phyloP scores from a whole-genome alignment of 2,888 invertebrate genomes.

The Alcis repandata region DNA sequence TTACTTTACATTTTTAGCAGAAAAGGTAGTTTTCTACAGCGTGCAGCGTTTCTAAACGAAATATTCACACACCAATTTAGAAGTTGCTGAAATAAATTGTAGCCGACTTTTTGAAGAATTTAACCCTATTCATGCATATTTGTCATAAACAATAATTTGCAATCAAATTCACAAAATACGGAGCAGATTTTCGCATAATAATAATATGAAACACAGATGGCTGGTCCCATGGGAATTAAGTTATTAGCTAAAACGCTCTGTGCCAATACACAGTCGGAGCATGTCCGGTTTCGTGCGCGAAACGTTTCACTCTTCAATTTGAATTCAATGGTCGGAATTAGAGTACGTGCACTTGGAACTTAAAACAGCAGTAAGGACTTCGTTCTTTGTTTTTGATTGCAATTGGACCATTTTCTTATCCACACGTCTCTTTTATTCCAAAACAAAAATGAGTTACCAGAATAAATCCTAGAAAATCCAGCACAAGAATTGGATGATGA shows the following conservation, averaged over 20 bases:
- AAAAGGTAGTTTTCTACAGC: too few relatives aligned
- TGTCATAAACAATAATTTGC: slow-evolving; percentile 1
- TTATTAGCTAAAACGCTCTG: slow-evolving; percentile 80
- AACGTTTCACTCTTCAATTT: slow-evolving; percentile 82
- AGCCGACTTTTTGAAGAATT: too few relatives aligned
- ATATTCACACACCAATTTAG: too few relatives aligned
- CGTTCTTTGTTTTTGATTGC: background rate
- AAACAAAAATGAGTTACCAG: too few relatives aligned
- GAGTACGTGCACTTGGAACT: slow-evolving; percentile 64
- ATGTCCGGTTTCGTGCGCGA: slow-evolving; percentile 58
- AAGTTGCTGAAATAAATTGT: too few relatives aligned
- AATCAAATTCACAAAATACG: slow-evolving; percentile 43
- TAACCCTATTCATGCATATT: background rate
- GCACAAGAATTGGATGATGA: too few relatives aligned
- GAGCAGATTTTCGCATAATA: slow-evolving; percentile 46
- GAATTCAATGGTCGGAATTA: slow-evolving; percentile 84
- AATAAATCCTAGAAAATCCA: too few relatives aligned
- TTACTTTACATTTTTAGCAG: too few relatives aligned
- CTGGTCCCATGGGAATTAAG: slow-evolving; percentile 82
- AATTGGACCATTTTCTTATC: background rate
- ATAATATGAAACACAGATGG: slow-evolving; percentile 62
- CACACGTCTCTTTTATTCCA: too few relatives aligned
- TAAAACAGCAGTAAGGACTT: slow-evolving; percentile 23
- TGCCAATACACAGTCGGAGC: slow-evolving; percentile 70
- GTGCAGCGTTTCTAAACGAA: too few relatives aligned